Evolutionary conservation across 2,797 vertebrate genomes (phyloP).

Genomic region (Neosilurus mollespiculum): DNA sequence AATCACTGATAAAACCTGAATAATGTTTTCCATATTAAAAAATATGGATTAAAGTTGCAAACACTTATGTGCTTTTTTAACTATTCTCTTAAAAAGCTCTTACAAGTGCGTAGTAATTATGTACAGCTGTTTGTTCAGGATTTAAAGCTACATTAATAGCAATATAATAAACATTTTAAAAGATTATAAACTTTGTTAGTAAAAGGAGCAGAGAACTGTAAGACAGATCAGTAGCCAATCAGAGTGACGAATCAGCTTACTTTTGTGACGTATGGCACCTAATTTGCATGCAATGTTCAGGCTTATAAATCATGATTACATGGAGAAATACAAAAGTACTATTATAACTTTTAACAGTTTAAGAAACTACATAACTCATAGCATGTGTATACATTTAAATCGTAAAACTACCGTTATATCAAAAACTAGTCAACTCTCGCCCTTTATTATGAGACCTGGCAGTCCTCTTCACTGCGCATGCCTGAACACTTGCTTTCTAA

Average conservation of each 20-base stretch:
- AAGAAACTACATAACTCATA: fast-evolving
- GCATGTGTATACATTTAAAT: too few relatives aligned
- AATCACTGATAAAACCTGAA: not conserved
- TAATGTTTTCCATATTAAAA: not conserved
- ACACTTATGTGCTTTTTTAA: too few relatives aligned
- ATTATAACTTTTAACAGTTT: not conserved
- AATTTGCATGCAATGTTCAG: not conserved
- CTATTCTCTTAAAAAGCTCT: too few relatives aligned
- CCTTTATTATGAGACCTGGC: fast-evolving
- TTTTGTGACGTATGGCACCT: not conserved
- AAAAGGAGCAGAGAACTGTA: fast-evolving
- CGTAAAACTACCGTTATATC: slow-evolving; percentile 15
- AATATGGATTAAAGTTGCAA: too few relatives aligned
- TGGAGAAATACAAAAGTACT: not conserved
- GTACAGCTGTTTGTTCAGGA: not conserved
- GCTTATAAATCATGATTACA: not conserved
- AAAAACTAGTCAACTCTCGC: fast-evolving
- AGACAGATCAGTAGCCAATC: slow-evolving; percentile 1
- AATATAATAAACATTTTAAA: not conserved
- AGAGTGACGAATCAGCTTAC: not conserved
- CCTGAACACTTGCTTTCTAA: slow-evolving; percentile 65
- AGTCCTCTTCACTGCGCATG: fast-evolving
- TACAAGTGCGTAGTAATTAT: not conserved
- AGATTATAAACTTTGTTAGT: not conserved
- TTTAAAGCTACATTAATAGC: not conserved